These are phyloP conservation scores for Pandion haliaetus DNA, from an alignment of 2,113 vertebrate genomes.

Conservation along the genomic window DNA sequence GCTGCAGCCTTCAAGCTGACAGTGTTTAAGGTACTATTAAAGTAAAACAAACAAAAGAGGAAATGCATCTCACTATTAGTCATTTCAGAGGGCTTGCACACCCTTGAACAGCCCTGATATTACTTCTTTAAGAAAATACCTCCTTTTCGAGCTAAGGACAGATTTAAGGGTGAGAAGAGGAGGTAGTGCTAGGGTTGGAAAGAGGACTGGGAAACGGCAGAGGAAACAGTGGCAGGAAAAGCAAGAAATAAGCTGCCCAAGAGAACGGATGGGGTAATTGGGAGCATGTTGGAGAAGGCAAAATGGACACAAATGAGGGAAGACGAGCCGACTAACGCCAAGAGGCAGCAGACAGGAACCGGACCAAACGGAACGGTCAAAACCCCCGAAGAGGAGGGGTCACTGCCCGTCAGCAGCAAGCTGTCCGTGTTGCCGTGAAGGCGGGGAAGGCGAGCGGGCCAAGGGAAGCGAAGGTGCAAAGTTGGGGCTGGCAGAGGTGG, in stretches of 20 bases:
- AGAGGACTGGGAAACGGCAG: not conserved
- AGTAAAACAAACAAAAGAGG: not conserved
- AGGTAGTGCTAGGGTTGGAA: not conserved
- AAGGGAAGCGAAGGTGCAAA: too few relatives aligned
- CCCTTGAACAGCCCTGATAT: not conserved
- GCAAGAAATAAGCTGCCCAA: too few relatives aligned
- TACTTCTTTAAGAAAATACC: not conserved
- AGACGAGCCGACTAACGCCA: accelerated
- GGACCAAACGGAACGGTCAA: accelerated
- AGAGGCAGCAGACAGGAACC: accelerated
- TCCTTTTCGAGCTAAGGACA: not conserved
- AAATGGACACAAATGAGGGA: accelerated
- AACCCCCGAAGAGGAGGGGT: accelerated
- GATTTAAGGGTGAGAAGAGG: not conserved
- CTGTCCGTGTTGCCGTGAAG: accelerated
- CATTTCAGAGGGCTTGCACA: not conserved
- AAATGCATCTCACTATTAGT: not conserved
- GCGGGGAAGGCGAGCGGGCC: too few relatives aligned
- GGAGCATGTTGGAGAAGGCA: too few relatives aligned
- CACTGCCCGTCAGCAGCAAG: not conserved
- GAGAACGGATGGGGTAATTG: accelerated
- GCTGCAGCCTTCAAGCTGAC: not conserved
- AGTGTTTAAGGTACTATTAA: not conserved
- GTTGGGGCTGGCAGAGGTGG: not conserved
- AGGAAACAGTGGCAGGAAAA: not conserved